Conservation (phyloP, 2,888 invertebrate species). For the Autographa gamma region DNA sequence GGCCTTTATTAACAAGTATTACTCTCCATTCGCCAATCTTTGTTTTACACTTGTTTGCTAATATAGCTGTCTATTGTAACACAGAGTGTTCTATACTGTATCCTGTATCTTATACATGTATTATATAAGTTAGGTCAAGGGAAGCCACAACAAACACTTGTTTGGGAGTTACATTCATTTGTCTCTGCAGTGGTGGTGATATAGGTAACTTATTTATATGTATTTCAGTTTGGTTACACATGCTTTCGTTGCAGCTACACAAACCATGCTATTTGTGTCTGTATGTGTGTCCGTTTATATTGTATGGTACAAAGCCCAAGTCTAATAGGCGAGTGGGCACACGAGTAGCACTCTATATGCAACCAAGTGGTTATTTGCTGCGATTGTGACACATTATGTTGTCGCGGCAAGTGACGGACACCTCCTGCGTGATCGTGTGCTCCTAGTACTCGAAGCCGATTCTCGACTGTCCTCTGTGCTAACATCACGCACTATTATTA, state of each 20-base stretch:
- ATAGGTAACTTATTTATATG: background rate
- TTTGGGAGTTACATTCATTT: background rate
- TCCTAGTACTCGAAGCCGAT: background rate
- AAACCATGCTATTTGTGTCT: background rate
- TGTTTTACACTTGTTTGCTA: too few relatives aligned
- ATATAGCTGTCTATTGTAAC: too few relatives aligned
- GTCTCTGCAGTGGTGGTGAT: background rate
- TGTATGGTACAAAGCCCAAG: background rate
- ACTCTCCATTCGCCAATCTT: too few relatives aligned
- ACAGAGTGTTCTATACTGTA: too few relatives aligned
- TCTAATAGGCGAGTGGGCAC: background rate
- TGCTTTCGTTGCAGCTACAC: slow-evolving; percentile 1
- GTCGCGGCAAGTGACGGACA: background rate
- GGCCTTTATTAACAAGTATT: too few relatives aligned
- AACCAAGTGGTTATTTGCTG: background rate
- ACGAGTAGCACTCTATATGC: background rate
- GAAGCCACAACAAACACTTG: background rate
- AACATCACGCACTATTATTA: background rate
- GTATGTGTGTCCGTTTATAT: background rate
- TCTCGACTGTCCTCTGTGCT: background rate
- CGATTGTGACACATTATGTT: background rate
- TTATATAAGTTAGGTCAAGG: background rate
- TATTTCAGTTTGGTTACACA: background rate
- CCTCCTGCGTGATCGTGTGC: background rate
- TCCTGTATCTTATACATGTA: background rate